These are phyloP conservation scores for Argentina silus DNA, from an alignment of 2,797 vertebrate species.

Conservation along the genomic window DNA sequence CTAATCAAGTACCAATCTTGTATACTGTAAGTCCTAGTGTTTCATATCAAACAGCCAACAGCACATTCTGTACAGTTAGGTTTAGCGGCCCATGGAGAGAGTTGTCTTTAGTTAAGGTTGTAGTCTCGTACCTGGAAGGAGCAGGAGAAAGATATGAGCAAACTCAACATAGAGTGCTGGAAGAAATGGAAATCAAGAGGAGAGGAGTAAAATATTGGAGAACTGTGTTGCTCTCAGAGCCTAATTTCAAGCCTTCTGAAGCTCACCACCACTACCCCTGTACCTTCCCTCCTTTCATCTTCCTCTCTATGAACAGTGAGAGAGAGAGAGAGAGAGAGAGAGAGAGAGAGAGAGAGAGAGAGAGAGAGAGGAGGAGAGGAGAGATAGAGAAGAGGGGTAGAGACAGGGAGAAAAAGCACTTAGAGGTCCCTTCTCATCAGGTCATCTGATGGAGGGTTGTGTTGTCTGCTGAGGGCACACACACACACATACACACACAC, in stretches of 20 bases:
- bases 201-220: conserved; percentile 15
- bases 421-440: conserved; percentile 35
- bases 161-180: too few relatives aligned
- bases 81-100: too few relatives aligned
- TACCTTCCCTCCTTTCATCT: conserved; percentile 57
- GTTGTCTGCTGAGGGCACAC: background rate
- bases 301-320: conserved; percentile 41
- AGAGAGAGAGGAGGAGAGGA: conserved; percentile 12
- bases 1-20: too few relatives aligned
- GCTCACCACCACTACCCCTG: conserved; percentile 40
- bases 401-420: conserved; percentile 35
- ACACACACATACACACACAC: background rate
- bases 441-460: conserved; percentile 21
- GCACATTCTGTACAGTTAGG: too few relatives aligned
- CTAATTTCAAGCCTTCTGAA: conserved; percentile 28
- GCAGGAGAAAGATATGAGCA: background rate
- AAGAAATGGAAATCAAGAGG: conserved; percentile 24
- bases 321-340: conserved; percentile 32
- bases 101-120: too few relatives aligned
- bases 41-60: too few relatives aligned
- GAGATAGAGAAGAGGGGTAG: conserved; percentile 7
- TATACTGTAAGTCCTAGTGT: too few relatives aligned
- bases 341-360: conserved; percentile 6
- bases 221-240: background rate
- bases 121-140: too few relatives aligned